Base-by-base conservation (phyloP, 30 jellyfish, hydroid and myxozoan species). In the Hydra vulgaris region DNA sequence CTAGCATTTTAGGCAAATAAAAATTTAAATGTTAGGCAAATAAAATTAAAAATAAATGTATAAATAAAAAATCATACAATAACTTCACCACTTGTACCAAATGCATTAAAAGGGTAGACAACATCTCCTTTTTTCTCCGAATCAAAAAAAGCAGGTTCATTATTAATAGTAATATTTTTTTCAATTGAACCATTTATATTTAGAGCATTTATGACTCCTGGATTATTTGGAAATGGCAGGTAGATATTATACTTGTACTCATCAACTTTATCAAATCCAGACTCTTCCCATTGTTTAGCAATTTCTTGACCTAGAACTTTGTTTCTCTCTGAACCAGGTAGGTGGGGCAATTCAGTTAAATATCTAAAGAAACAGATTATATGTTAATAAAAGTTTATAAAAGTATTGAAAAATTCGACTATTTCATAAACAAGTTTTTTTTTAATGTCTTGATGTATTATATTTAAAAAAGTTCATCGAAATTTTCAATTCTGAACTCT, bases 21-120 rank as follows among this genome's bases (percentile, higher is more conserved):
- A 40, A 3, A 5, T 40, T 3, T 40, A 12, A 40, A 3, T 40
- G 5, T 40, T 40, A 3, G 12, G 12, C 12, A 5, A 3, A 40
- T 40, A 40, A 40, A 40, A 12, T 40, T n/a, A n/a, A n/a, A n/a
- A 3, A 12, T 12, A 40, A 3, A 3, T 3, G 5, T 40, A 3
- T 40, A 40, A 40, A 40, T 3, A 40, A 12, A 40, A 40, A 40
- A 3, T 12, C 75, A 20, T 81, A 74, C 90, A 0, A 88, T 83
- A 18, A 55, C 90, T 8, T 8, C 81, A 20, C 90, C 90, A 15
- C 73, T 70, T 0, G 83, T 71, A 18, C 86, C 54, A 74, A 73
- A 83, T 15, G 87, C 84, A 54, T 83, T 83, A 68, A 74, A 83
- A 7, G 90, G 90, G 53, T 83, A 74, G 18, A 73, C 26, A 54